These are phyloP conservation scores for Poecilia picta DNA, from an alignment of 2,797 vertebrate species.

Conservation along the genomic window DNA sequence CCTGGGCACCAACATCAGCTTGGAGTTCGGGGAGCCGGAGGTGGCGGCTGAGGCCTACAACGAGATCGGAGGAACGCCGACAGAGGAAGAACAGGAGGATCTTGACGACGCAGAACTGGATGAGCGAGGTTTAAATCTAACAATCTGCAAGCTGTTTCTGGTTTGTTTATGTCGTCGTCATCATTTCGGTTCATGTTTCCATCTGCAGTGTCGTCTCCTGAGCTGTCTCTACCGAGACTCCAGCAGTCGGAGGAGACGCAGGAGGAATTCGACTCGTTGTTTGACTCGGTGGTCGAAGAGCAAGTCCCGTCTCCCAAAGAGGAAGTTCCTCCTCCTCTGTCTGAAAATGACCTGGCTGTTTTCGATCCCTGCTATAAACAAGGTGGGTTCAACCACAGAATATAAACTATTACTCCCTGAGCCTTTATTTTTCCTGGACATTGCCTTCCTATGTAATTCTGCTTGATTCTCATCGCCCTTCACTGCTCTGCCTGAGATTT, in stretches of 20 bases:
- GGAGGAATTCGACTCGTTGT: slow-evolving; percentile 83
- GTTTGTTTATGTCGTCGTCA: background rate
- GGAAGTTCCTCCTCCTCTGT: slow-evolving; percentile 73
- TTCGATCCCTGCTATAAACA: slow-evolving; percentile 90
- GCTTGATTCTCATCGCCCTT: background rate
- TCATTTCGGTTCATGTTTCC: slow-evolving; percentile 5
- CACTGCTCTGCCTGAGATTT: no score
- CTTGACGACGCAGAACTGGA: slow-evolving; percentile 57
- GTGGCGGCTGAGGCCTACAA: slow-evolving; percentile 79
- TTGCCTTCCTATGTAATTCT: background rate
- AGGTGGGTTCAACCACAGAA: slow-evolving; percentile 61
- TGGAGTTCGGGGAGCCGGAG: slow-evolving; percentile 73
- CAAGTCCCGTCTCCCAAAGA: slow-evolving; percentile 52
- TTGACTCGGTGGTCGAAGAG: slow-evolving; percentile 74
- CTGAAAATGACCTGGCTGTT: slow-evolving; percentile 86
- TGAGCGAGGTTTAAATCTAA: slow-evolving; percentile 44
- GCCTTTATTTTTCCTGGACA: background rate
- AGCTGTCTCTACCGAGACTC: slow-evolving; percentile 32
- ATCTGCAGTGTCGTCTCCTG: slow-evolving; percentile 48
- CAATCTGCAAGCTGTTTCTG: background rate
- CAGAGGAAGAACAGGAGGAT: slow-evolving; percentile 52
- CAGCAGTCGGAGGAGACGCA: slow-evolving; percentile 63
- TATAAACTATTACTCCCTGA: background rate
- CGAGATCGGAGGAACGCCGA: slow-evolving; percentile 70
- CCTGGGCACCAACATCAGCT: slow-evolving; percentile 57